phyloP scores from a whole-genome alignment of 2,113 vertebrate species.

The Gallinago undulata region DNA sequence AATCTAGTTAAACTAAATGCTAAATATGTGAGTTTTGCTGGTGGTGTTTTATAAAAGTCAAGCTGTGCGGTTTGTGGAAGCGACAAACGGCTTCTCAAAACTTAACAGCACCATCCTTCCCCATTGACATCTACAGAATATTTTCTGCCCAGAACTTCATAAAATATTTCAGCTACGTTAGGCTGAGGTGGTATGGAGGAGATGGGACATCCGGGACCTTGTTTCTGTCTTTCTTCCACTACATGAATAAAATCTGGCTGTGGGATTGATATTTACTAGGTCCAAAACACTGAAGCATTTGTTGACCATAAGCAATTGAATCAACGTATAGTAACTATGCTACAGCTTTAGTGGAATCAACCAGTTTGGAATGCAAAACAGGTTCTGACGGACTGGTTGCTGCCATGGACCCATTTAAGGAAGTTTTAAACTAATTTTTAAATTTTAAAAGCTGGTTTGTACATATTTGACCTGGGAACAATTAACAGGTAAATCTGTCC shows the following conservation, averaged over 20 bases:
- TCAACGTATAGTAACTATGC: rapidly evolving
- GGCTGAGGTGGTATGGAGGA: not conserved
- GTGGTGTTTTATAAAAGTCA: not conserved
- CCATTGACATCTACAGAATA: not conserved
- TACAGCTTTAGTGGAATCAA: not conserved
- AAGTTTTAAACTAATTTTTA: not conserved
- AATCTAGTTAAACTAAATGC: not conserved
- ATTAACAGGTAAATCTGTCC: not conserved
- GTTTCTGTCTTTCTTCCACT: not conserved
- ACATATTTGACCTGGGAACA: not conserved
- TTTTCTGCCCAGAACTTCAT: not conserved
- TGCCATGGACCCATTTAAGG: not conserved
- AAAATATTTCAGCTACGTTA: not conserved
- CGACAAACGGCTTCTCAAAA: not conserved
- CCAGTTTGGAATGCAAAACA: not conserved
- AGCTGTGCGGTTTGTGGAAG: rapidly evolving
- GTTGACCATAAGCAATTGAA: rapidly evolving
- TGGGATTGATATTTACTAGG: not conserved
- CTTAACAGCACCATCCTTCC: not conserved
- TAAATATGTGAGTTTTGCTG: not conserved
- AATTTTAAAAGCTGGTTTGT: not conserved
- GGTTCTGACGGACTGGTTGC: not conserved
- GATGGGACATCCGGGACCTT: not conserved
- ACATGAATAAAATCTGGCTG: not conserved
- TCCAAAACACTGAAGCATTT: not conserved